phyloP scores from a whole-genome alignment of 2,888 invertebrate species.

The Linnaemya tessellans region DNA sequence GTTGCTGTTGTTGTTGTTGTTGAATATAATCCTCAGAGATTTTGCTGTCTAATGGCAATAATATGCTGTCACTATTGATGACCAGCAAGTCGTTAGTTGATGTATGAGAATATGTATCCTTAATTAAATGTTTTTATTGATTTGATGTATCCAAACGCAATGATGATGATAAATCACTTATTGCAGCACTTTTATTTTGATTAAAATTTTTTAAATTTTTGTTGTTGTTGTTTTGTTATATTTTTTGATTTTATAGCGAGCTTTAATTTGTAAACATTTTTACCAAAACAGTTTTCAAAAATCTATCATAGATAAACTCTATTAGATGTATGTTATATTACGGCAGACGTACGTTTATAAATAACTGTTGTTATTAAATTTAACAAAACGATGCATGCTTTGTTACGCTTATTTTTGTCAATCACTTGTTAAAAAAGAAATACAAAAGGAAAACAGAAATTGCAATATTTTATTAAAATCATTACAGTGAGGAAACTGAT shows the following conservation, averaged over 20 bases:
- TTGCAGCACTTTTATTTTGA: not conserved
- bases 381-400: not conserved
- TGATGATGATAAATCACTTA: conserved; percentile 30
- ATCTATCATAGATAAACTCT: conserved; percentile 44
- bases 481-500: not conserved
- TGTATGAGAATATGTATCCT: conserved; percentile 31
- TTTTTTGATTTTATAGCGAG: conserved; percentile 37
- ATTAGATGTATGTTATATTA: not conserved
- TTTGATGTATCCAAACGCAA: conserved; percentile 19
- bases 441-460: conserved; percentile 24
- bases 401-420: conserved; percentile 41
- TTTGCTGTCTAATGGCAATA: not conserved
- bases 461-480: conserved; percentile 20
- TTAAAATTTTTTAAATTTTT: not conserved
- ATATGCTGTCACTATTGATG: not conserved
- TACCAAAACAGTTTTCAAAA: not conserved
- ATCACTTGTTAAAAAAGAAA: conserved; percentile 49
- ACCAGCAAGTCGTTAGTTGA: conserved; percentile 19
- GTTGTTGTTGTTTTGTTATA: conserved; percentile 33
- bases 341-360: not conserved
- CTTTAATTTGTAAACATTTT: not conserved
- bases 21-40: conserved; percentile 33
- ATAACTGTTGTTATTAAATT: not conserved
- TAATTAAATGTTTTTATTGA: conserved; percentile 52
- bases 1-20: not conserved